Conservation (phyloP, 2,797 vertebrate genomes). For the Pseudotriccus pelzelni region DNA sequence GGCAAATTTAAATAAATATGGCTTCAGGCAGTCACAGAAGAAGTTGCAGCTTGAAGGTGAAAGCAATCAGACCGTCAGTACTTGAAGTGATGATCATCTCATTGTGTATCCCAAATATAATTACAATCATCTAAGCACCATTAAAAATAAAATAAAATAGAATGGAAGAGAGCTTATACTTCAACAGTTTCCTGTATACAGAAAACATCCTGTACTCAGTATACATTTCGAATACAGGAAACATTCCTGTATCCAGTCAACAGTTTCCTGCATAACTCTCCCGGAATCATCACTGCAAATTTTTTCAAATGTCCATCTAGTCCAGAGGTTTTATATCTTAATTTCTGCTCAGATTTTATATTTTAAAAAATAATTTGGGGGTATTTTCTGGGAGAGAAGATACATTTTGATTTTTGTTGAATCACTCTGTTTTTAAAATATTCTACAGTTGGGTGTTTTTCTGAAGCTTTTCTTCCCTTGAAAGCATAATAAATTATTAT, state of each 20-base stretch:
- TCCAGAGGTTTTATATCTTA: background rate
- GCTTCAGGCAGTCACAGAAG: background rate
- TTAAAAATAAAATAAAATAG: background rate
- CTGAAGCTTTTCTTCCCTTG: background rate
- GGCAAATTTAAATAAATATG: background rate
- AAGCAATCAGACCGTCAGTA: background rate
- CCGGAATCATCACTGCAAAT: background rate
- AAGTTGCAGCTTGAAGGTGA: background rate
- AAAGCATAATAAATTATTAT: background rate
- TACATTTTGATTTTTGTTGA: background rate
- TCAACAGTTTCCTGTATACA: background rate
- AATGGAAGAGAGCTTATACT: background rate
- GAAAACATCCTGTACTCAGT: too few species aligned
- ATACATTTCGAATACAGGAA: too few species aligned
- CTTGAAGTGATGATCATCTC: background rate
- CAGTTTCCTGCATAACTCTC: background rate
- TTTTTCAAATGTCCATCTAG: background rate
- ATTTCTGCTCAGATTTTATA: background rate
- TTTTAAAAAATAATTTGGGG: background rate
- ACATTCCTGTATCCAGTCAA: too few species aligned
- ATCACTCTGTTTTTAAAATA: background rate
- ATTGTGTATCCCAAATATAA: background rate
- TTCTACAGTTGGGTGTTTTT: background rate
- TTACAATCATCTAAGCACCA: background rate
- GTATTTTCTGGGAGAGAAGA: background rate